phyloP scores from a whole-genome alignment of 2,888 invertebrate genomes.

The Poecilobothrus nobilitatus region DNA sequence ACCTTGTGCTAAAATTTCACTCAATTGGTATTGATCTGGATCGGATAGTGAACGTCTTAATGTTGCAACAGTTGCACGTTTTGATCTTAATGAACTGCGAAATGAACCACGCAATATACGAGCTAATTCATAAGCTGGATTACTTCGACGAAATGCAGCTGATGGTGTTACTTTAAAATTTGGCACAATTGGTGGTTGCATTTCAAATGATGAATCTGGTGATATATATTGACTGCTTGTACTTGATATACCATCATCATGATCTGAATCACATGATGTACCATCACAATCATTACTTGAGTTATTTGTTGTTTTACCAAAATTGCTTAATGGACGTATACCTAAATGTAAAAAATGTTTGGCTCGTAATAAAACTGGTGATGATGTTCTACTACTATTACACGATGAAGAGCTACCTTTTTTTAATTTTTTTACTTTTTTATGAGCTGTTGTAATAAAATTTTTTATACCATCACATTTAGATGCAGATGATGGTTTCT shows the following conservation, averaged over 20 bases:
- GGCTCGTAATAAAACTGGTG: slow-evolving; percentile 32
- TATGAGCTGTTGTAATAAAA: slow-evolving; percentile 33
- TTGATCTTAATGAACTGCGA: slow-evolving; percentile 38
- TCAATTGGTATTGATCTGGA: slow-evolving; percentile 34
- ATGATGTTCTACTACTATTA: slow-evolving; percentile 26
- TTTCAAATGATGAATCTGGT: slow-evolving; percentile 38
- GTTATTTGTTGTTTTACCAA: slow-evolving; percentile 25
- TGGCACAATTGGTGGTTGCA: slow-evolving; percentile 40
- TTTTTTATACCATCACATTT: slow-evolving; percentile 31
- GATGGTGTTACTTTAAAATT: slow-evolving; percentile 41
- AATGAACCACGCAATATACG: slow-evolving; percentile 29
- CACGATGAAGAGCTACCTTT: slow-evolving; percentile 20
- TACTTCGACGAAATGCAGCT: slow-evolving; percentile 25
- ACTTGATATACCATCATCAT: slow-evolving; percentile 31
- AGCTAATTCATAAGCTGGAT: slow-evolving; percentile 36
- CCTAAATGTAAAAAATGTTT: slow-evolving; percentile 24
- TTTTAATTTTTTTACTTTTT: slow-evolving; percentile 17
- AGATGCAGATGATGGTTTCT: slow-evolving; percentile 6
- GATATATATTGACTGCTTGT: slow-evolving; percentile 31
- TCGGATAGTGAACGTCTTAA: slow-evolving; percentile 40
- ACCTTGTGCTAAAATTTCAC: slow-evolving; percentile 9
- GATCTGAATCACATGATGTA: slow-evolving; percentile 23
- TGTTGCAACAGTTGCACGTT: slow-evolving; percentile 37
- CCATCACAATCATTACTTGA: not conserved
- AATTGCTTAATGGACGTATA: slow-evolving; percentile 25